These are phyloP conservation scores for Morpho helenor DNA, from an alignment of 2,888 invertebrate species.

Conservation along the genomic window DNA sequence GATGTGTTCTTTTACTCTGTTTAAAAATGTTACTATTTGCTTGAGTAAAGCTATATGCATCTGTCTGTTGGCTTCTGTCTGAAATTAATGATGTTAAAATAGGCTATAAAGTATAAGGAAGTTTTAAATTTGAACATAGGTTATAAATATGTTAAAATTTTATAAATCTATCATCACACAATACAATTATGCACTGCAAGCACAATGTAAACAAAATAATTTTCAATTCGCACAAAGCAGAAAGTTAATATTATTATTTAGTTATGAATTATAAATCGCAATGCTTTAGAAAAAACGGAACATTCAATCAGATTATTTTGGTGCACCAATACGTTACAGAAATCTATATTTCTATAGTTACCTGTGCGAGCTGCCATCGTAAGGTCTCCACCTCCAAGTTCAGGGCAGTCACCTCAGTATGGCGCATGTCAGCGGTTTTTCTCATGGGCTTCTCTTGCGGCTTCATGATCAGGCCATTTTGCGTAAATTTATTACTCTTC, in stretches of 20 bases:
- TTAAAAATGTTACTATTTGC: conserved; percentile 84
- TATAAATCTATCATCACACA: too few relatives aligned
- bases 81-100: conserved; percentile 49
- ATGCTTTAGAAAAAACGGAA: conserved; percentile 15
- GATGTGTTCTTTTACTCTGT: conserved; percentile 83
- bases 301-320: conserved; percentile 29
- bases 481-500: conserved; percentile 46
- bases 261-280: conserved; percentile 32
- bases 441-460: conserved; percentile 41
- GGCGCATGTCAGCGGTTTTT: conserved; percentile 43
- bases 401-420: conserved; percentile 69
- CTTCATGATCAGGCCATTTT: conserved; percentile 45
- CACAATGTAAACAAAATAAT: background rate
- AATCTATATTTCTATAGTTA: conserved; percentile 39
- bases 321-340: conserved; percentile 42
- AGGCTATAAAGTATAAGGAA: conserved; percentile 21
- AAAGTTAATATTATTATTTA: background rate
- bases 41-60: conserved; percentile 87
- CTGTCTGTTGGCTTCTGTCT: conserved; percentile 85
- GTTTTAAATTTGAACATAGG: too few relatives aligned
- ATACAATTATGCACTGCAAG: background rate
- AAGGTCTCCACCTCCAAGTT: conserved; percentile 84
- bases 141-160: too few relatives aligned
- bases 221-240: conserved; percentile 8
- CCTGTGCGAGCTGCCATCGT: conserved; percentile 87